phyloP scores from a whole-genome alignment of 2,113 vertebrate genomes.

The Tiliqua scincoides region DNA sequence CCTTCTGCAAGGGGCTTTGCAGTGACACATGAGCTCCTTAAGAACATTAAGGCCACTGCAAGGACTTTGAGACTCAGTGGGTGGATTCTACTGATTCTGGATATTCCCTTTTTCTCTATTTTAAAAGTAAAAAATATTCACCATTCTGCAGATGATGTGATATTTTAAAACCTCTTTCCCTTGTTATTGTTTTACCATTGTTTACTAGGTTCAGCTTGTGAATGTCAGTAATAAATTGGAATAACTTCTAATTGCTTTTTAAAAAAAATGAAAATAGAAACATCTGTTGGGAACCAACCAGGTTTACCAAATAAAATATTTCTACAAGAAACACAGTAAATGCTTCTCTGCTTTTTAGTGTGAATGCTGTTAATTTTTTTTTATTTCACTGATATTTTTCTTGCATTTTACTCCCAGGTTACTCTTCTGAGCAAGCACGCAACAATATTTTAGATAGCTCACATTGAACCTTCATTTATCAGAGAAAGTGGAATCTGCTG shows the following conservation, averaged over 20 bases:
- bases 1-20: constrained; percentile 6
- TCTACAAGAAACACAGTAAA: not conserved
- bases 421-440: not conserved
- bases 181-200: not conserved
- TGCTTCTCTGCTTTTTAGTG: not conserved
- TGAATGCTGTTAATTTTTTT: not conserved
- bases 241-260: not conserved
- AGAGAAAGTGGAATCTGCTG: not conserved
- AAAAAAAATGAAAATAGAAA: not conserved
- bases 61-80: not conserved
- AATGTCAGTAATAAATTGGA: not conserved
- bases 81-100: not conserved
- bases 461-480: not conserved
- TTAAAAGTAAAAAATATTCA: not conserved
- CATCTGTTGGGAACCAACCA: not conserved
- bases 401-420: not conserved
- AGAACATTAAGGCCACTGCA: not conserved
- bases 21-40: not conserved
- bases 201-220: not conserved
- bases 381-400: not conserved
- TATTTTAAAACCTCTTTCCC: not conserved
- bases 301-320: not conserved
- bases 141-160: too few species aligned
- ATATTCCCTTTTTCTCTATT: not conserved
- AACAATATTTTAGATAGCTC: not conserved